A percentile compares a stretch with the other conserved stretches of the same genome.
Conservation (phyloP, 2,888 invertebrate genomes). For the Prosopocoilus inquinatus region DNA sequence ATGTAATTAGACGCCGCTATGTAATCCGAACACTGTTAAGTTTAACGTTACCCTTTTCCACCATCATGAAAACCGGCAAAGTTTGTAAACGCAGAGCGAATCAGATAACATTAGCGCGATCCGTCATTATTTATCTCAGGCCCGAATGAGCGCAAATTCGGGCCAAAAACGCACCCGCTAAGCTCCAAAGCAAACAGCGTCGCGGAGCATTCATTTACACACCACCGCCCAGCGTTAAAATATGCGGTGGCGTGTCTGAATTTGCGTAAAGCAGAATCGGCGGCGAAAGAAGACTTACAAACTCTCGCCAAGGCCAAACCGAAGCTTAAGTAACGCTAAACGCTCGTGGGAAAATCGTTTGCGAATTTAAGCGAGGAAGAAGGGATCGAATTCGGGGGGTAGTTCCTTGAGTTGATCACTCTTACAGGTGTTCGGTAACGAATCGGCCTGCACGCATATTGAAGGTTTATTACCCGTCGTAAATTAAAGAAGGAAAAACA, state of each 20-base stretch:
- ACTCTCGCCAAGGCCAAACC: background rate
- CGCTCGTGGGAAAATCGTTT: slow-evolving; percentile 39
- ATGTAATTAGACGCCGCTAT: too few relatives aligned
- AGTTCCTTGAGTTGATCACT: slow-evolving; percentile 22
- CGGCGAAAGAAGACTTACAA: slow-evolving; percentile 19
- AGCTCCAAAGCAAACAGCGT: slow-evolving; percentile 37
- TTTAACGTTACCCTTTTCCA: too few relatives aligned
- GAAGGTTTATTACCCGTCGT: too few relatives aligned
- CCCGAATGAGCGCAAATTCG: slow-evolving; percentile 18
- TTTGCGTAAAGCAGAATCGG: slow-evolving; percentile 21
- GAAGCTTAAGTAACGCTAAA: slow-evolving; percentile 24
- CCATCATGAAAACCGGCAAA: background rate
- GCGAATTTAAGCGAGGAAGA: slow-evolving; percentile 24
- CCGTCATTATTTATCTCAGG: slow-evolving; percentile 36
- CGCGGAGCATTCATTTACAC: slow-evolving; percentile 34
- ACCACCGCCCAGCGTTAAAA: slow-evolving; percentile 28
- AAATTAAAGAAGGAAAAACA: too few relatives aligned
- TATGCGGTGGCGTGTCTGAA: slow-evolving; percentile 34
- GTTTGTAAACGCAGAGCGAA: background rate
- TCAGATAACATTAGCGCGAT: slow-evolving; percentile 33
- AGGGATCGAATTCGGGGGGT: slow-evolving; percentile 25
- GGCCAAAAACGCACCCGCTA: slow-evolving; percentile 21
- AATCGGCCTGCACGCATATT: too few relatives aligned
- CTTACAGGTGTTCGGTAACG: slow-evolving; percentile 26
- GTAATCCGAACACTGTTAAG: too few relatives aligned